Evolutionary conservation across 2,888 invertebrate species (phyloP), one percentile per base, ranked within the genome.

Genomic region (Argyresthia goedartella): DNA sequence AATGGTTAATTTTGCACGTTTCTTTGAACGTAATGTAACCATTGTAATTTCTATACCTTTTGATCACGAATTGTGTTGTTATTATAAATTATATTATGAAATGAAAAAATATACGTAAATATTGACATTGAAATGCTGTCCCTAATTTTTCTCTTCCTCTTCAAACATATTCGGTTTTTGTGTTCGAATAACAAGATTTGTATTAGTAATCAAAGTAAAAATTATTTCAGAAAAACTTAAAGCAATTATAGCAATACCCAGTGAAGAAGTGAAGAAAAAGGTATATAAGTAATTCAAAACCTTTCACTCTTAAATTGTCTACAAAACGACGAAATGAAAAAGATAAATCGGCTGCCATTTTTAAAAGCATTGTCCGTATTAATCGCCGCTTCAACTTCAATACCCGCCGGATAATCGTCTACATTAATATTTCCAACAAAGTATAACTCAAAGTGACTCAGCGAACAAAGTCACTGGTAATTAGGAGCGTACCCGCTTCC

Each of bases 101-200:
- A 80, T 76, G 73, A 75, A 67, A 71, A 82, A 84, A 84, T 81
- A 81, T 85, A 85, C 84, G 81, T 85, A 85, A 82, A 81, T 81
- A 84, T 85, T 84, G 82, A 25, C 25, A 25, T 25, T 25, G 25
- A 25, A 25, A 25, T 25, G 3, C 25, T 25, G 25, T 25, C 2
- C 25, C 3, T 25, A 4, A n/a, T 25, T 25, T 25, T 25, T 25
- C 6, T 25, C 25, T 25, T 25, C 25, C 6, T 25, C 6, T 4
- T 25, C 25, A 25, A 4, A 4, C 25, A 25, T 25, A 25, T 25
- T 25, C 3, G 25, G 6, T 25, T 25, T 25, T 25, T 6, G 6
- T 4, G 6, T 4, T 25, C 25, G 25, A 25, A 25, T 25, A 4
- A 25, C 25, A 25, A 25, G 25, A 6, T 25, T 25, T 4, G 25